Conservation (phyloP, 2,113 vertebrate species). For the Ictidomys tridecemlineatus region DNA sequence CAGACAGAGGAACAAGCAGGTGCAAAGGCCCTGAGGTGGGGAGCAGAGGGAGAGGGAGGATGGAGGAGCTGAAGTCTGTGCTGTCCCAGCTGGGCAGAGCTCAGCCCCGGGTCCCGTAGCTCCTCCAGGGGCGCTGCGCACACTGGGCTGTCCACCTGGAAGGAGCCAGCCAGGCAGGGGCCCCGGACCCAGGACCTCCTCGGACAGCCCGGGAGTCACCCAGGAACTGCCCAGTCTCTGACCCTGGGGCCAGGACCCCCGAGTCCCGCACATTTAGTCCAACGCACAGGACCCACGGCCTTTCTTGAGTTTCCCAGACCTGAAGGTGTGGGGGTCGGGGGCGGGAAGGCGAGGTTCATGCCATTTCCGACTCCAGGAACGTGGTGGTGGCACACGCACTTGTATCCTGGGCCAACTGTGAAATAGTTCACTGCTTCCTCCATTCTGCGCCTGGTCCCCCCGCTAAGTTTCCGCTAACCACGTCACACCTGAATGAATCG, state of each 20-base stretch:
- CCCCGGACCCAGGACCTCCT: background rate
- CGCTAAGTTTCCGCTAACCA: background rate
- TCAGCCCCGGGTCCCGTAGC: background rate
- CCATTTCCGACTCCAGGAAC: background rate
- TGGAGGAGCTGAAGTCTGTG: background rate
- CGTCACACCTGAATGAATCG: background rate
- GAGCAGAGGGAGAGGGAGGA: background rate
- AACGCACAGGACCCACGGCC: background rate
- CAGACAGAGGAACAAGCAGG: background rate
- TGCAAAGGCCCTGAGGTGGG: background rate
- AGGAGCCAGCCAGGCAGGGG: too few species aligned
- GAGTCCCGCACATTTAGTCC: background rate
- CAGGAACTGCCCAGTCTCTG: too few species aligned
- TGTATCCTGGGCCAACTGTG: background rate
- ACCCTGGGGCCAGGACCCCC: background rate
- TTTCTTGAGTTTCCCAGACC: background rate
- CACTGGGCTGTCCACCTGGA: background rate
- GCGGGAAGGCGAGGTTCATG: background rate
- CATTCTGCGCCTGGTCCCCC: fast-evolving
- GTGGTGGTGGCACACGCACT: background rate
- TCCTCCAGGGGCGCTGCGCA: background rate
- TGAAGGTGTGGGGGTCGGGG: background rate
- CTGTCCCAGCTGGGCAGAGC: background rate
- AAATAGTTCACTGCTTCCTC: background rate
- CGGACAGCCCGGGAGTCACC: background rate